Conservation (phyloP, 2,113 vertebrate species). For the Accipiter virgatus region DNA sequence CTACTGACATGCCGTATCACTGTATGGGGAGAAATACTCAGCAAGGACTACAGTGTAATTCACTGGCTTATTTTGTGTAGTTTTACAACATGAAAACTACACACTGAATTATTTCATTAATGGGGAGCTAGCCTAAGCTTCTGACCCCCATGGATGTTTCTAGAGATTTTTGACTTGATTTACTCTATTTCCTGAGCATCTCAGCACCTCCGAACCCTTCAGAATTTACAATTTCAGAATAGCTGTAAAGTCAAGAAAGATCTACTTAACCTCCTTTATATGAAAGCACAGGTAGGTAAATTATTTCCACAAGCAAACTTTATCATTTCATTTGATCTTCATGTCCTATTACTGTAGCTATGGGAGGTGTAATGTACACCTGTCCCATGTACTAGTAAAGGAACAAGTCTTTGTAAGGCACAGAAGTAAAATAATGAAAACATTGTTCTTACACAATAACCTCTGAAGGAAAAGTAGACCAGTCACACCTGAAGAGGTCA, state of each 20-base stretch:
- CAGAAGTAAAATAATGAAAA: neutral
- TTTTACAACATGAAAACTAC: neutral
- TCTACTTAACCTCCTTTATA: neutral
- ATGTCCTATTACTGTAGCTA: neutral
- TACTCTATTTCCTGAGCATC: neutral
- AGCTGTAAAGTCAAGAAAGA: neutral
- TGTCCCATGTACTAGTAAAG: neutral
- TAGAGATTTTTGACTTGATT: neutral
- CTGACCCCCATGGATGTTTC: neutral
- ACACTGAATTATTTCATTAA: neutral
- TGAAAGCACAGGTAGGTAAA: neutral
- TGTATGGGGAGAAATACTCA: neutral
- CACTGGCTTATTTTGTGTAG: neutral
- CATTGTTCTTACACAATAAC: neutral
- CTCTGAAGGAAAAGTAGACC: neutral
- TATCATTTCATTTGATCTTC: neutral
- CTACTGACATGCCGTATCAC: accelerated
- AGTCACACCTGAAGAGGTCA: neutral
- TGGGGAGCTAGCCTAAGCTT: neutral
- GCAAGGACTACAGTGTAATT: neutral
- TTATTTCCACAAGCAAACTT: neutral
- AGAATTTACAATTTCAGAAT: neutral
- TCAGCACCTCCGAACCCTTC: neutral
- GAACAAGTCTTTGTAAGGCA: neutral
- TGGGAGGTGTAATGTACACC: neutral